Evolutionary conservation across 1,140 invertebrate species (phyloP), one percentile per base, ranked within the genome.

Genomic region (Neomicropteryx cornuta): DNA sequence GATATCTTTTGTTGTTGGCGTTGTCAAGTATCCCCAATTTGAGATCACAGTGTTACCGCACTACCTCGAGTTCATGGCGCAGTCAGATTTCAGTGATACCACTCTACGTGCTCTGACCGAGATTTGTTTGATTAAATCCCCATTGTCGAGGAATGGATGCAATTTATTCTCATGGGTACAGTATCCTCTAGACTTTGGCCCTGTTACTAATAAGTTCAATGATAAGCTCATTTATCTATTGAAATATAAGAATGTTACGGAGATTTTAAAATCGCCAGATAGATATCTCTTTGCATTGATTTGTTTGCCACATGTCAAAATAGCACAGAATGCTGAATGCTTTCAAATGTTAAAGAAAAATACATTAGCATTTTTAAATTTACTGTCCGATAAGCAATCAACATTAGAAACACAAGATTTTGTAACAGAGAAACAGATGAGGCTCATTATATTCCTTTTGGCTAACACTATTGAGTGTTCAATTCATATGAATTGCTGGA

Each of bases 41-140:
- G 82, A 86, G 55, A 65, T 76, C 32, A 60, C 84, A 32, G 70
- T 90, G 36, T 55, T 90, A 35, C 81, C 85, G 1, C 62, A 70
- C 23, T 71, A 86, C 22, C 48, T 87, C 10, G 64, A 70, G 8
- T 75, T 70, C 49, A 77, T 76, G 44, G 55, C 76, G n/a, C 49
- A 66, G 34, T 58, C 61, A 17, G 47, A 55, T 37, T 70, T 79
- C 28, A 65, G 76, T 45, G 46, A 55, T 42, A 50, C 70, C 34
- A 54, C 71, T 2, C 59, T 88, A 43, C 51, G 68, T 21, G 60
- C 86, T 11, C 55, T 87, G 11, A 68, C 77, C 1, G 77, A 80
- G 51, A 69, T 90, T 22, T 60, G 88, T 18, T 49, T 75, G 18
- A 60, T 61, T 18, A 87, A 87, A 56, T 67, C 71, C 10, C 74